Percentiles rank a stretch among this genome's conserved stretches.
These are phyloP conservation scores for Lepidostoma basale DNA, from an alignment of 1,140 invertebrate species.

Conservation along the genomic window DNA sequence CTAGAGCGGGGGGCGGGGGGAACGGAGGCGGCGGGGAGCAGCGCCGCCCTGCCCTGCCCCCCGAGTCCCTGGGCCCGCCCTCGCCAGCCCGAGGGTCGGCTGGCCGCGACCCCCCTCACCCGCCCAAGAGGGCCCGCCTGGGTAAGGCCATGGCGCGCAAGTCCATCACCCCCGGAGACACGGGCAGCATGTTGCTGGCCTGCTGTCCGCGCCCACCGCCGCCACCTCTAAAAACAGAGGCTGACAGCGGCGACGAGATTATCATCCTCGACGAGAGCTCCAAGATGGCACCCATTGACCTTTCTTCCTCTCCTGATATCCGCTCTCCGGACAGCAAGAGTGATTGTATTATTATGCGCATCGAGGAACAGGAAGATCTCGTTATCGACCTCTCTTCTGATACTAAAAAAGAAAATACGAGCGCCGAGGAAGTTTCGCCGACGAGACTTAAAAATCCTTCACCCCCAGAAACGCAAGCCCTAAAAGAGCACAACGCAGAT, in stretches of 20 bases:
- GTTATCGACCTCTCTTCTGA: conserved; percentile 56
- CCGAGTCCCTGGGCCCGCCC: conserved; percentile 70
- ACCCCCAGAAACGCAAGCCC: conserved; percentile 52
- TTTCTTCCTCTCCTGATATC: conserved; percentile 57
- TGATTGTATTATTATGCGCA: conserved; percentile 31
- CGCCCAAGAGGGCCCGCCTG: conserved; percentile 65
- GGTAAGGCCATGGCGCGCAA: conserved; percentile 72
- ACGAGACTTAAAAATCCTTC: conserved; percentile 30
- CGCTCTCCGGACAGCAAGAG: conserved; percentile 31
- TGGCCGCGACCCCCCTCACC: conserved; percentile 64
- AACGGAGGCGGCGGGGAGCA: conserved; percentile 56
- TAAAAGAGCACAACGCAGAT: conserved; percentile 53
- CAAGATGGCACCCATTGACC: conserved; percentile 53
- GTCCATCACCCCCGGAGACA: conserved; percentile 58
- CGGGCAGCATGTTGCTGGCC: conserved; percentile 54
- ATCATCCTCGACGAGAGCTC: conserved; percentile 53
- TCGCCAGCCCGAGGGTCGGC: conserved; percentile 70
- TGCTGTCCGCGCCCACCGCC: conserved; percentile 48
- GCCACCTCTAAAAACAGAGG: conserved; percentile 47
- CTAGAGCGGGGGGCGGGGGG: conserved; percentile 34
- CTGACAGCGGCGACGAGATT: conserved; percentile 55
- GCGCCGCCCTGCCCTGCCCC: conserved; percentile 60
- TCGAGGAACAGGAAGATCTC: neutral
- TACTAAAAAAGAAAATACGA: conserved; percentile 56
- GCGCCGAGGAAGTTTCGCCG: neutral